Base-by-base conservation (phyloP, 1,140 invertebrate species). In the Euglossa dilemma region DNA sequence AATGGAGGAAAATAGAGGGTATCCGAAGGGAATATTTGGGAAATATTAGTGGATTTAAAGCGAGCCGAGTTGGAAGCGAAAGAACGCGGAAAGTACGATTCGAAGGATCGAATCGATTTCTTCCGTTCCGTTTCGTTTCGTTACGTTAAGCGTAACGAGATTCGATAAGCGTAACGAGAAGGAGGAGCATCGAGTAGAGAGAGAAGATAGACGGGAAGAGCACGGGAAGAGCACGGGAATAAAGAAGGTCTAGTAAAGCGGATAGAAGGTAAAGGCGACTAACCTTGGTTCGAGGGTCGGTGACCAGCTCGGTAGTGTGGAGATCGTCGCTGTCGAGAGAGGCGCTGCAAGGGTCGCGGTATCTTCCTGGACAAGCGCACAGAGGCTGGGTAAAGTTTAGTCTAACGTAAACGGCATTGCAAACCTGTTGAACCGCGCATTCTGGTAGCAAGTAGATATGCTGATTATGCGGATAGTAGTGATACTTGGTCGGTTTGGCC, bases 381-480 rank as follows among this genome's bases (percentile, higher is more conserved):
- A 98, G 94, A 23, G 98, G 98, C 93, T 98, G 98, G 45, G 98
- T 98, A 94, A 98, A 98, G 94, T 98, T 98, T 72, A 98, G 94
- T 79, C 98, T 95, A 50, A 98, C 97, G 94, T 98, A 98, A 72
- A 98, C 97, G 1, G 98, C 98, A 93, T 98, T 98, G 94, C 98
- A 98, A 77, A 98, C 97, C 96, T 98, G 95, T 95, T 99, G 98
- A 87, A 98, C 97, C 74, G 98, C 98, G 94, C 98, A 98, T 94
- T 98, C 98, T 75, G 98, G 98, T 77, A 98, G 95, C 88, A 98
- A 94, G 95, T 98, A 98, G 89, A 98, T 97, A 93, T 98, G 97
- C 93, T 98, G 97, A 94, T 98, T 98, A 94, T 98, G 98, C n/a
- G 97, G 97, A 93, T 98, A 98, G 94, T 98, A 98, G 92, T 98